Evolutionary conservation across 2,797 vertebrate species (phyloP).

Genomic region (Gobio occitaniae): DNA sequence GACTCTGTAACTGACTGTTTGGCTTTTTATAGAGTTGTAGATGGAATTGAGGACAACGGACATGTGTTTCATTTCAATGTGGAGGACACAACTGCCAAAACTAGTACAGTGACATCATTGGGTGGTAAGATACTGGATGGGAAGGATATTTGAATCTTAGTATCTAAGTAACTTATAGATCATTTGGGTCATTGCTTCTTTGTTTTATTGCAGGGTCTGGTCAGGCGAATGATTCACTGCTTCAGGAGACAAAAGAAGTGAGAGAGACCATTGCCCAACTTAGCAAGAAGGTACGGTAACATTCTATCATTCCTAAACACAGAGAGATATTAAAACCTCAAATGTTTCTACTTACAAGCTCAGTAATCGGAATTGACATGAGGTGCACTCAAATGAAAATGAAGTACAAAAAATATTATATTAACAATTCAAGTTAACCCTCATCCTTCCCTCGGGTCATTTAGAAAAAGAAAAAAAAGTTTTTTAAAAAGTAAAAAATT

Average conservation of each 20-base stretch:
- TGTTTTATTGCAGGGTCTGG: conserved; percentile 67
- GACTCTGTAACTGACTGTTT: conserved; percentile 62
- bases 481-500: too few relatives aligned
- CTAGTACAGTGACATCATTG: conserved; percentile 61
- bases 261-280: conserved; percentile 86
- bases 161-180: neutral
- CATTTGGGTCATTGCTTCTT: conserved; percentile 21
- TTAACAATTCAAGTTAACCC: neutral
- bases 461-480: too few relatives aligned
- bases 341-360: neutral
- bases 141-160: neutral
- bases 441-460: too few relatives aligned
- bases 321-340: neutral
- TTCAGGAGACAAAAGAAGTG: conserved; percentile 85
- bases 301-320: neutral
- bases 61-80: conserved; percentile 85
- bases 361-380: neutral
- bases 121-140: conserved; percentile 15
- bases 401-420: neutral
- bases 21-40: conserved; percentile 84
- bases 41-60: conserved; percentile 91
- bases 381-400: neutral
- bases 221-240: conserved; percentile 66
- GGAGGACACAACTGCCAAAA: conserved; percentile 71
- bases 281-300: conserved; percentile 84